Base-by-base conservation (phyloP, 2,888 invertebrate genomes). In the Drosophila helvetica region DNA sequence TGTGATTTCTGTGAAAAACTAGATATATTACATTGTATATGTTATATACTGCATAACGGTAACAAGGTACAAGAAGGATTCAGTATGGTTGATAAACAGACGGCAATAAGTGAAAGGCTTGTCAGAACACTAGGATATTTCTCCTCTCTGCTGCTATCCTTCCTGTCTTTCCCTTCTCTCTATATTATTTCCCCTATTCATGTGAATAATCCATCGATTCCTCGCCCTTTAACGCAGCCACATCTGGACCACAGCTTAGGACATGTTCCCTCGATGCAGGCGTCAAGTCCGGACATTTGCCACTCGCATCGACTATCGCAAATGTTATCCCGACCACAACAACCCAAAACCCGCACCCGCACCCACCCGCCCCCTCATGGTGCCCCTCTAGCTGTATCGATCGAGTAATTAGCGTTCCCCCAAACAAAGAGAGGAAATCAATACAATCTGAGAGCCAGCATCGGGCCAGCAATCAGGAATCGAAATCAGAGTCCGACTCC, bases 351-450 rank as follows among this genome's bases (percentile, higher is more conserved):
- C 65, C 62, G 54, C n/a, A 42, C 17, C 1, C 43, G 2, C 19
- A 2, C 22, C 19, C 19, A 3, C 65, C 62, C 57, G n/a, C 45
- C 17, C 1, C 43, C 19, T 48, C 15, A 25, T 25, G 25, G 7
- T 8, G 8, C 25, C 19, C 19, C 43, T 9, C 33, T 2, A 27
- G 8, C 7, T 5, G 7, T 25, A 19, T 57, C 17, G 17, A 46
- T 19, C 48, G 22, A 57, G 74, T 82, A 83, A 83, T 86, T 83
- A 83, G 88, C 76, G 74, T 53, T 47, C 53, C 38, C 38, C 15
- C 15, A 12, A 12, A 33, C 15, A 7, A 38, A 38, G 6, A 33
- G 50, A 48, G 48, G 61, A 85, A 83, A 88, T 86, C 86, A 76
- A 86, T 79, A 81, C 67, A 68, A 65, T 66, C 74, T 66, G 59